Percentiles rank a stretch among this genome's conserved stretches.
Conservation (phyloP, 2,113 vertebrate genomes). For the Apodemus speciosus region DNA sequence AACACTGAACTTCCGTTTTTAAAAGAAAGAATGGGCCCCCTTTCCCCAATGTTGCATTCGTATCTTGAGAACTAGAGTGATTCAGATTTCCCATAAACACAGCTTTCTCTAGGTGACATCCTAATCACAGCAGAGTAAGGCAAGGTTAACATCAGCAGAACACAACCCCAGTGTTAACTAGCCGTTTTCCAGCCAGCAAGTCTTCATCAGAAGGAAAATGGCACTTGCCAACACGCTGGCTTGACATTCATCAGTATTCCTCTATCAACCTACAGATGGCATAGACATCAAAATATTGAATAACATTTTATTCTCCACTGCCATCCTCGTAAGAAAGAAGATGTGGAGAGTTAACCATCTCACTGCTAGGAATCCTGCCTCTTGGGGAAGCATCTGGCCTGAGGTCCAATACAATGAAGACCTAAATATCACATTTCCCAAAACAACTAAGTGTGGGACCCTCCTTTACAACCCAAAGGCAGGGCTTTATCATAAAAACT, state of each 20-base stretch:
- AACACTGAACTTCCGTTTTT: background rate
- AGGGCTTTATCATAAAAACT: background rate
- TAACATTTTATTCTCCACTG: background rate
- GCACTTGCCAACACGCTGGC: background rate
- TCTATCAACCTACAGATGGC: background rate
- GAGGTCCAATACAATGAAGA: background rate
- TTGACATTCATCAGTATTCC: background rate
- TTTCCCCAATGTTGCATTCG: constrained; percentile 39
- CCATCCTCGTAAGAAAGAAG: constrained; percentile 18
- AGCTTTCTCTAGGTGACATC: constrained; percentile 37
- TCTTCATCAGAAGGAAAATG: background rate
- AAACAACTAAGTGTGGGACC: constrained; percentile 10
- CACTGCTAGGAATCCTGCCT: background rate
- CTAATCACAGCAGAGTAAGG: constrained; percentile 36
- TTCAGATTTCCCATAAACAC: constrained; percentile 38
- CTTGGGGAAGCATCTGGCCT: background rate
- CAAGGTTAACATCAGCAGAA: background rate
- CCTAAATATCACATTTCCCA: constrained; percentile 15
- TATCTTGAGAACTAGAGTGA: constrained; percentile 44
- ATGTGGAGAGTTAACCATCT: constrained; percentile 19
- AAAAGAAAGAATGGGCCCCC: background rate
- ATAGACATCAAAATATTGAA: constrained; percentile 39
- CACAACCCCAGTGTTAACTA: constrained; percentile 14
- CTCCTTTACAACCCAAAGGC: constrained; percentile 36
- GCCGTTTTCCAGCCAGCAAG: background rate